These are phyloP conservation scores for Tenthredo amoena DNA, from an alignment of 2,888 invertebrate genomes.

Conservation along the genomic window DNA sequence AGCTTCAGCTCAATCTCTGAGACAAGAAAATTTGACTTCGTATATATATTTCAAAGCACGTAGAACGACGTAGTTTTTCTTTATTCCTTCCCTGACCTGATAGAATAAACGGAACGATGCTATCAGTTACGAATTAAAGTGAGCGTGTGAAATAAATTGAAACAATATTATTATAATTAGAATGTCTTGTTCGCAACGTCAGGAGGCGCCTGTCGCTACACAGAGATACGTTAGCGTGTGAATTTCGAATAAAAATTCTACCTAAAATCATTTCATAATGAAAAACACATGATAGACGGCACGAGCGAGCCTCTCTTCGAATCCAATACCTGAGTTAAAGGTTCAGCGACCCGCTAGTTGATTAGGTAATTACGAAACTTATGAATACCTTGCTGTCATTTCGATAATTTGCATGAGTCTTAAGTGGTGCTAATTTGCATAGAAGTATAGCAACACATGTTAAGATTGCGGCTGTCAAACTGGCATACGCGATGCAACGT, in stretches of 20 bases:
- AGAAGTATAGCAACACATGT: slow-evolving; percentile 36
- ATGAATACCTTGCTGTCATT: slow-evolving; percentile 35
- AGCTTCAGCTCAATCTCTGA: neutral
- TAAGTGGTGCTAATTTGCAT: slow-evolving; percentile 40
- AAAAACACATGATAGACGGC: slow-evolving; percentile 7
- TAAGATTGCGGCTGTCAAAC: neutral
- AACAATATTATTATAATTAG: slow-evolving; percentile 4
- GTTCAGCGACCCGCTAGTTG: slow-evolving; percentile 45
- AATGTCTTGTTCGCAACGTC: slow-evolving; percentile 48
- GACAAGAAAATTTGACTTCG: neutral
- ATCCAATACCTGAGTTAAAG: slow-evolving; percentile 8
- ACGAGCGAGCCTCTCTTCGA: slow-evolving; percentile 19
- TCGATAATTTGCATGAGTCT: slow-evolving; percentile 39
- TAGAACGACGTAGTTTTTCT: neutral
- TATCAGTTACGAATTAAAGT: slow-evolving; percentile 54
- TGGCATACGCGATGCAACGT: neutral
- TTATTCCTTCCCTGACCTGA: neutral
- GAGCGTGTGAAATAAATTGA: neutral
- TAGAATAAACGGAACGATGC: neutral
- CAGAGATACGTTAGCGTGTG: slow-evolving; percentile 7
- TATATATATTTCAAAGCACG: neutral
- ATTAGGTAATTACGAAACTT: slow-evolving; percentile 44
- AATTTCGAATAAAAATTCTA: slow-evolving; percentile 13
- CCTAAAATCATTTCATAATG: slow-evolving; percentile 16
- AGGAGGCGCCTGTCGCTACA: neutral